Evolutionary conservation across 2,888 invertebrate genomes (phyloP), one percentile per base, ranked within the genome.

Genomic region (Aphidius colemani): DNA sequence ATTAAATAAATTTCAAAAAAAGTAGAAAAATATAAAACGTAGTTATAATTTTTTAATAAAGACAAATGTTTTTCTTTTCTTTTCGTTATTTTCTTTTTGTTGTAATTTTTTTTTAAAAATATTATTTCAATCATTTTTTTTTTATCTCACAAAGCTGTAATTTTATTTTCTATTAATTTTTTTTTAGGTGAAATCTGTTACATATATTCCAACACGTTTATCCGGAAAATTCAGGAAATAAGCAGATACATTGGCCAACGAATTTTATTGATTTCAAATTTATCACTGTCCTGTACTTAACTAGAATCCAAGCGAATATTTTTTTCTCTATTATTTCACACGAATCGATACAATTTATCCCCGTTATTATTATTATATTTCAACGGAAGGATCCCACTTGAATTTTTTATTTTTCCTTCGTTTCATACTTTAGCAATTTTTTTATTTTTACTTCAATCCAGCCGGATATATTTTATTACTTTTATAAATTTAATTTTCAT

Each of bases 11-110:
- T 53, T 53, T 53, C 9, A 53, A 53, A 10, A 61, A 67, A 61
- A 76, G 78, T 79, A 81, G 79, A 81, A 81, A 81, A 81, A 81
- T 81, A 78, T 78, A 78, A 81, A 56, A 80, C 80, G 75, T 72
- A 75, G 73, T 66, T 30, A 5, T 30, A 5, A 30, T 5, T 30
- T 30, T 30, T 30, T 30, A 8, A 50, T 50, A 30, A 30, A 30
- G 30, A 30, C 30, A 30, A 30, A 30, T 30, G 30, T 30, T 30
- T 30, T 30, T 18, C 18, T n/a, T n/a, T n/a, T n/a, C n/a, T n/a
- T n/a, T n/a, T n/a, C n/a, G n/a, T n/a, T n/a, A n/a, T n/a, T n/a
- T 18, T 18, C 13, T 18, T 18, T 18, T 18, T 18, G 13, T 18
- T 18, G 13, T 1, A 13, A 13, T 18, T 18, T 30, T 30, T 30